phyloP scores from a whole-genome alignment of 30 jellyfish, hydroid and myxozoan species.

The Cassiopea xamachana region DNA sequence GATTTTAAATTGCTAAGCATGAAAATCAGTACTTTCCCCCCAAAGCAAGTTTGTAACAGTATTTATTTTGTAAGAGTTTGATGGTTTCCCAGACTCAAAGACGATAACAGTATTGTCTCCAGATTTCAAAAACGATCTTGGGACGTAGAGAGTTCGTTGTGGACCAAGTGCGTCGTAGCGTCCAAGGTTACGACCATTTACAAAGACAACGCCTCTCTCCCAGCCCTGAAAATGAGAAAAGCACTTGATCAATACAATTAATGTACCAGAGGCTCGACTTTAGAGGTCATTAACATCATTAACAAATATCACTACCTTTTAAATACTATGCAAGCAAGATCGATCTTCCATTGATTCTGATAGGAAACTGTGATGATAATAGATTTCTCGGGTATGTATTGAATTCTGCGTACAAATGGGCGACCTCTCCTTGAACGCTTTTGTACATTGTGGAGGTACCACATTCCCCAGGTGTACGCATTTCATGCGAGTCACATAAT shows the following conservation, averaged over 20 bases:
- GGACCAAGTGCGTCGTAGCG: constrained; percentile 97
- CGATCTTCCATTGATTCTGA: no score
- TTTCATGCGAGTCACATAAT: no score
- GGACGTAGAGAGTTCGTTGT: constrained; percentile 85
- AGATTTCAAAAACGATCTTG: constrained; percentile 68
- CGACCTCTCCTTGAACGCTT: no score
- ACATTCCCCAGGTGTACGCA: no score
- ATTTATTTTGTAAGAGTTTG: constrained; percentile 35
- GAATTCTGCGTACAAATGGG: no score
- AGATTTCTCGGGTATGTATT: no score
- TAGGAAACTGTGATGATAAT: no score
- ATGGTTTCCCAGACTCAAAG: constrained; percentile 84
- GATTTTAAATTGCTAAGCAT: not conserved
- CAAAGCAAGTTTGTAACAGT: constrained; percentile 37
- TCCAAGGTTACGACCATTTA: constrained; percentile 90
- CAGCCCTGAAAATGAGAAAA: constrained; percentile 83
- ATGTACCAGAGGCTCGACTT: no score
- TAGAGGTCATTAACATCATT: no score
- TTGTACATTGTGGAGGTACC: no score
- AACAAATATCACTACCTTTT: no score
- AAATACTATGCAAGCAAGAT: no score
- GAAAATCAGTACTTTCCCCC: constrained; percentile 50
- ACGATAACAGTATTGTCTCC: constrained; percentile 76
- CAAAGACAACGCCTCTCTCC: constrained; percentile 92
- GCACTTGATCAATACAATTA: not conserved